Conservation (phyloP, 2,797 vertebrate species). For the Hippopotamyrus pictus region DNA sequence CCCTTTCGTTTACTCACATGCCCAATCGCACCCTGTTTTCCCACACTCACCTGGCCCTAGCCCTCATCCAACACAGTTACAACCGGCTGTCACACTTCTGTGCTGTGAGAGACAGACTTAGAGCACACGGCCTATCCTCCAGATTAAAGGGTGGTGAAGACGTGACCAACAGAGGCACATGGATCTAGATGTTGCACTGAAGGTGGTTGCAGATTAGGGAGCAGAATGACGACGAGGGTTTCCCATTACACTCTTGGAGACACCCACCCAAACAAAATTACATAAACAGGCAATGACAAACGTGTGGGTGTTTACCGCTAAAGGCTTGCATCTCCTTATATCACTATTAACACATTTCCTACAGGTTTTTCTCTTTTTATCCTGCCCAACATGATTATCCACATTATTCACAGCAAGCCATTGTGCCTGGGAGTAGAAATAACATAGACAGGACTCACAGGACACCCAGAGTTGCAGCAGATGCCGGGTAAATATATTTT, state of each 20-base stretch:
- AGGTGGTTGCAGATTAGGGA: background rate
- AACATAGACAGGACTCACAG: background rate
- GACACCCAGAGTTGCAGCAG: background rate
- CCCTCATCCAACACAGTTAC: background rate
- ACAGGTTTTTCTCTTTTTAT: background rate
- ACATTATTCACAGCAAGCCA: background rate
- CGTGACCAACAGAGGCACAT: background rate
- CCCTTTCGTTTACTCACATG: background rate
- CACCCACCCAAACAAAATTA: background rate
- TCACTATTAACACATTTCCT: constrained; percentile 7
- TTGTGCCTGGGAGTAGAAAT: background rate
- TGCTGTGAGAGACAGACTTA: background rate
- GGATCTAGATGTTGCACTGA: background rate
- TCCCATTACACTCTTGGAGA: background rate
- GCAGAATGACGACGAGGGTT: background rate
- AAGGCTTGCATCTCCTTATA: background rate
- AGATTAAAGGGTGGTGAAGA: background rate
- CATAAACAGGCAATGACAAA: background rate
- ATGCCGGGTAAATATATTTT: background rate
- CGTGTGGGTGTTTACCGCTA: background rate
- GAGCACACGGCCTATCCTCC: background rate
- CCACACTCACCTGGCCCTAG: background rate
- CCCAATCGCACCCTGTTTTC: background rate
- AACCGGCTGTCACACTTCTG: background rate
- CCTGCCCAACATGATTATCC: background rate